Evolutionary conservation across 2,888 invertebrate species (phyloP), one percentile per base, ranked within the genome.

Genomic region (Phalangium opilio): DNA sequence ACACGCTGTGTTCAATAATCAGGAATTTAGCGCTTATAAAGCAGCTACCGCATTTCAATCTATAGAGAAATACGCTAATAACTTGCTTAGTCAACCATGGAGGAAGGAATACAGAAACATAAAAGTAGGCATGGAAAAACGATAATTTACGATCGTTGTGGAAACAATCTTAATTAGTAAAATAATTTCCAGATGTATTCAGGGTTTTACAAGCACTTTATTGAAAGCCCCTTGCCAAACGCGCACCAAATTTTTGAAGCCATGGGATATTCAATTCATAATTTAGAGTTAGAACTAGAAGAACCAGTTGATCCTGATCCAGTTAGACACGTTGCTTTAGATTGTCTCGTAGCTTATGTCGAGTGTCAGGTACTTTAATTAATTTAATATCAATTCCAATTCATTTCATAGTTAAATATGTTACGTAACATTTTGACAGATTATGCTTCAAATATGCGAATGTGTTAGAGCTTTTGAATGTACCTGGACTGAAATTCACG

Each of bases 121-220:
- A 52, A 77, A 83, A 73, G 87, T 86, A 62, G 3, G 27, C n/a
- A n/a, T n/a, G n/a, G n/a, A n/a, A n/a, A 27, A 27, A 27, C 27
- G 27, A 27, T 27, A 27, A 27, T 8, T 8, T 27, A 7, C 27
- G n/a, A n/a, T n/a, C n/a, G n/a, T n/a, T n/a, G n/a, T n/a, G n/a
- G n/a, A n/a, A n/a, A n/a, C n/a, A n/a, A n/a, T n/a, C n/a, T n/a
- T n/a, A n/a, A n/a, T n/a, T n/a, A n/a, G n/a, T n/a, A n/a, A 38
- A 38, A 17, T 21, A 21, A 8, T 15, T 45, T 48, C 19, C 43
- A 53, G 53, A 73, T 83, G 57, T 87, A 84, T 67, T 80, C 81
- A 54, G 89, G 89, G 8, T 87, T 81, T 67, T 89, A 78, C 68
- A 83, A 84, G 61, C 86, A 89, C 64, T 81, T 86, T 62, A 78